Evolutionary conservation across 2,797 vertebrate genomes (phyloP).

Genomic region (Graptemys geographica): DNA sequence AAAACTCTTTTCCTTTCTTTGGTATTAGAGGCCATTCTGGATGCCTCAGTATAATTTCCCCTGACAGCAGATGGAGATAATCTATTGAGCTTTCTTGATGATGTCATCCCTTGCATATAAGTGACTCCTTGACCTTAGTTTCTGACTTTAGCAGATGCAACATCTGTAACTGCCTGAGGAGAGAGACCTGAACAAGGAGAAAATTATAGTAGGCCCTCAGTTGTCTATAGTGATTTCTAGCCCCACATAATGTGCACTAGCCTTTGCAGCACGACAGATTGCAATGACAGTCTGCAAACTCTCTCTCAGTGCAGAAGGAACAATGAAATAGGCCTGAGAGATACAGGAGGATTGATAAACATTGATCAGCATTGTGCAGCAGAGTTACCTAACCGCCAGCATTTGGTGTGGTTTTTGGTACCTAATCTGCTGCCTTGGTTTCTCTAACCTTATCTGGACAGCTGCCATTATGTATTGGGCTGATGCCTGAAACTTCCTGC

Average conservation of each 20-base stretch:
- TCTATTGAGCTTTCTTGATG: neutral
- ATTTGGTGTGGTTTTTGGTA: neutral
- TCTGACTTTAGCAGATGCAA: neutral
- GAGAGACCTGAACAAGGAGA: neutral
- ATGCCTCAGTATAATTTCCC: neutral
- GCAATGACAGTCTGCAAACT: neutral
- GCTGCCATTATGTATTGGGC: no score
- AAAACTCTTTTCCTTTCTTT: neutral
- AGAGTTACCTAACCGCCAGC: neutral
- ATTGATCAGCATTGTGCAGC: neutral
- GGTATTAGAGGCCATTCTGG: neutral
- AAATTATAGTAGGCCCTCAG: neutral
- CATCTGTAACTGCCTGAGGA: neutral
- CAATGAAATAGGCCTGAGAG: neutral
- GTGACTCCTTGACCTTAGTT: neutral
- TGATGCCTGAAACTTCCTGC: neutral
- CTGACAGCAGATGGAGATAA: neutral
- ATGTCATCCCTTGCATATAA: neutral
- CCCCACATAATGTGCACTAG: neutral
- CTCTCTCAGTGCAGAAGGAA: conserved; percentile 12
- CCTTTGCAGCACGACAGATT: neutral
- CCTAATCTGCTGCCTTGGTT: neutral
- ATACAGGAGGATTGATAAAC: neutral
- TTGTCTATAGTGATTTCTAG: neutral
- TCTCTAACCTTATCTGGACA: no score